These are phyloP conservation scores for Paramormyrops kingsleyae DNA, from an alignment of 2,113 vertebrate genomes.

Conservation along the genomic window DNA sequence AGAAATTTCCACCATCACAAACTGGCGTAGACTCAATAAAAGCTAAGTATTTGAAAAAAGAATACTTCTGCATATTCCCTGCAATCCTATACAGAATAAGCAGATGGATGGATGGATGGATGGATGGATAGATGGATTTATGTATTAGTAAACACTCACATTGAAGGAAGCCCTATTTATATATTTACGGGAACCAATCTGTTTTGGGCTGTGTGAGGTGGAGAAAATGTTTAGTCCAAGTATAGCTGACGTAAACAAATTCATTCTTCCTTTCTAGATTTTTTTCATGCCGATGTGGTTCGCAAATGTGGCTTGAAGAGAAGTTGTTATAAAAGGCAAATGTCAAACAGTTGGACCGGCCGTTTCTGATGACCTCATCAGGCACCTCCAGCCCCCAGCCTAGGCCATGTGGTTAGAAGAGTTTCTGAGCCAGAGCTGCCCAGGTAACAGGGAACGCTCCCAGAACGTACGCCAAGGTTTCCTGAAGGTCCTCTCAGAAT, in stretches of 20 bases:
- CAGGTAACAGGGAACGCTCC: not conserved
- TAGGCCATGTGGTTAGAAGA: not conserved
- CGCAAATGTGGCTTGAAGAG: not conserved
- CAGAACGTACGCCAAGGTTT: not conserved
- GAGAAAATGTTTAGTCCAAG: not conserved
- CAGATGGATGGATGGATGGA: not conserved
- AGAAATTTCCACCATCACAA: not conserved
- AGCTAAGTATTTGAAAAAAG: not conserved
- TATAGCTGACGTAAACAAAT: not conserved
- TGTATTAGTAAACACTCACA: not conserved
- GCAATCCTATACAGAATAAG: not conserved
- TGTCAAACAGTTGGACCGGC: not conserved
- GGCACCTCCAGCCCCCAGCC: not conserved
- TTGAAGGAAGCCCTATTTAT: not conserved
- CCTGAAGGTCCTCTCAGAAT: not conserved
- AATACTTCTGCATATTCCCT: not conserved
- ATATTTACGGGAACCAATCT: not conserved
- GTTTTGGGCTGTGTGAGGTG: not conserved
- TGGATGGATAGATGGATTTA: not conserved
- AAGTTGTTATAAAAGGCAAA: not conserved
- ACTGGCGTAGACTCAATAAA: not conserved
- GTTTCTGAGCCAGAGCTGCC: not conserved
- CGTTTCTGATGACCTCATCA: not conserved
- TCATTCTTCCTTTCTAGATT: not conserved
- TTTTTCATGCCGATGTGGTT: not conserved